These are phyloP conservation scores for Drosophila ezoana DNA, from an alignment of 2,888 invertebrate genomes.

Conservation along the genomic window DNA sequence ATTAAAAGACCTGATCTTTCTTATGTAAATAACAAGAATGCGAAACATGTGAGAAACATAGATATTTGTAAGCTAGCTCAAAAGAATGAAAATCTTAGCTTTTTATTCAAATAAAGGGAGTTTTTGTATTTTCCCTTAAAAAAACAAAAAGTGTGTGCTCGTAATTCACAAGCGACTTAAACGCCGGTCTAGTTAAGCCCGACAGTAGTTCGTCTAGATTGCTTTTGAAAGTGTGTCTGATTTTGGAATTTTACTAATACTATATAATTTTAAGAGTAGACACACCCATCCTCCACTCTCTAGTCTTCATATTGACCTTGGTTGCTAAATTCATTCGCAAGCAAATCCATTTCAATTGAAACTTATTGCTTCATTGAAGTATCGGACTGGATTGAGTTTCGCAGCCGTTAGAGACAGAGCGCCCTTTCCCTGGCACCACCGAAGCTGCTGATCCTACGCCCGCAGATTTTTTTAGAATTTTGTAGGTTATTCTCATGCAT, in stretches of 20 bases:
- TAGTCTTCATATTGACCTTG: constrained; percentile 58
- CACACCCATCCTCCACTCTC: neutral
- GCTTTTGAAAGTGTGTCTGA: neutral
- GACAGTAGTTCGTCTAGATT: neutral
- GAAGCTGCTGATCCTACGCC: constrained; percentile 71
- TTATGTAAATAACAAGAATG: no score
- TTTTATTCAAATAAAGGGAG: no score
- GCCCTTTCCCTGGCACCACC: constrained; percentile 40
- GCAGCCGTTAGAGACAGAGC: constrained; percentile 52
- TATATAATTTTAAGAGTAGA: no score
- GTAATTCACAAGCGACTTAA: neutral
- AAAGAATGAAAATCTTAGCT: no score
- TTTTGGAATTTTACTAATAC: neutral
- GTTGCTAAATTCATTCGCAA: constrained; percentile 32
- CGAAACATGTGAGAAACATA: no score
- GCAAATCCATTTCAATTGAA: constrained; percentile 64
- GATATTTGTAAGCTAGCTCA: no score
- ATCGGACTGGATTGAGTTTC: constrained; percentile 36
- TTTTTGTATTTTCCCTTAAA: no score
- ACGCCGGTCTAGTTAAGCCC: neutral
- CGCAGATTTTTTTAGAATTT: constrained; percentile 76
- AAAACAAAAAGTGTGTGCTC: no score
- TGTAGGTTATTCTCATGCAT: constrained; percentile 75
- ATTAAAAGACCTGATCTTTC: no score
- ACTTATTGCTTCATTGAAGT: constrained; percentile 70